A percentile compares a stretch with the other conserved stretches of the same genome.
Conservation (phyloP, 2,113 vertebrate species). For the Edolisoma coerulescens region DNA sequence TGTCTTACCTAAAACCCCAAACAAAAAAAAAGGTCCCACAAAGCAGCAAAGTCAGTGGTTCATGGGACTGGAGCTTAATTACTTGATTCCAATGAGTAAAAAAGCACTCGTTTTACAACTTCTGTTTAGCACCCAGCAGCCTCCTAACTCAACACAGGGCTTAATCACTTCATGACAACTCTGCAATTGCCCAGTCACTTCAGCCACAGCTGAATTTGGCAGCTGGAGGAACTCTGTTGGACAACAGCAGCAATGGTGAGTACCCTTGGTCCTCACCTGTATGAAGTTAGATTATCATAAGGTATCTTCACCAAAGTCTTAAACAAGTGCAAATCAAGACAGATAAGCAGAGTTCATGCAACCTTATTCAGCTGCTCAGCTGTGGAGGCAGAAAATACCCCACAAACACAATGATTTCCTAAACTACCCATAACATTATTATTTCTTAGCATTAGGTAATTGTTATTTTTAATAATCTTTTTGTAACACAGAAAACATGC, state of each 20-base stretch:
- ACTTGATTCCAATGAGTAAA: background rate
- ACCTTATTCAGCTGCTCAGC: background rate
- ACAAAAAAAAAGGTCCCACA: background rate
- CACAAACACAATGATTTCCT: background rate
- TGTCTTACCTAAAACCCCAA: background rate
- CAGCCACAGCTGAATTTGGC: background rate
- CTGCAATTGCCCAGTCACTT: background rate
- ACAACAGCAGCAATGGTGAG: background rate
- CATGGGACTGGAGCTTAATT: background rate
- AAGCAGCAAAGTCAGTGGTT: background rate
- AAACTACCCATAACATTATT: background rate
- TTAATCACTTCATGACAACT: background rate
- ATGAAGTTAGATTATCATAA: background rate
- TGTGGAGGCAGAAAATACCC: background rate
- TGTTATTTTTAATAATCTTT: background rate
- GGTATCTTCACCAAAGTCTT: background rate
- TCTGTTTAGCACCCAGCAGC: background rate
- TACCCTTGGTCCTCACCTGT: rapidly evolving
- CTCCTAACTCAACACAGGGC: background rate
- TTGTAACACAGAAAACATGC: background rate
- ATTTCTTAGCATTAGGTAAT: background rate
- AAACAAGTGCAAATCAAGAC: background rate
- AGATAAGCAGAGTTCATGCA: background rate
- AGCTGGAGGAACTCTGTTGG: background rate
- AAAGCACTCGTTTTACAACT: background rate